Evolutionary conservation across 2,797 vertebrate species (phyloP).

Genomic region (Labeo calbasu): DNA sequence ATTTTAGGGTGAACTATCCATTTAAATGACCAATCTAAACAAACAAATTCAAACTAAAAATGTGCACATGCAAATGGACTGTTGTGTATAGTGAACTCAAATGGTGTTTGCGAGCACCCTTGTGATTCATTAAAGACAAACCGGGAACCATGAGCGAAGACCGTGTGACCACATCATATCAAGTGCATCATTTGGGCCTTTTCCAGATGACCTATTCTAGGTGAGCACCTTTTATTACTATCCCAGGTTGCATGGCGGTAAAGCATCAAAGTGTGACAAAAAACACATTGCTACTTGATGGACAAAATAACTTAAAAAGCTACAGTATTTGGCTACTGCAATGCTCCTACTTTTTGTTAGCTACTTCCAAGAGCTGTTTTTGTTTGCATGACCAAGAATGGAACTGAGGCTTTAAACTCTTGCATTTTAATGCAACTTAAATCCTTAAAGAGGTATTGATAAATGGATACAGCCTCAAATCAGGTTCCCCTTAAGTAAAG

Average conservation of each 20-base stretch:
- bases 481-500: constrained; percentile 11
- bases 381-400: background rate
- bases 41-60: background rate
- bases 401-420: background rate
- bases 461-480: background rate
- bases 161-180: background rate
- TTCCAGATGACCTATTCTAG: constrained; percentile 3
- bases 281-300: constrained; percentile 1
- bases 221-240: constrained; percentile 4
- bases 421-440: constrained; percentile 11
- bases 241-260: background rate
- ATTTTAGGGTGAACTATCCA: no score
- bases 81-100: background rate
- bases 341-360: background rate
- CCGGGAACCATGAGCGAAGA: background rate
- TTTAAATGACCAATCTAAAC: no score
- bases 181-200: constrained; percentile 1
- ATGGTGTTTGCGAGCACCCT: background rate
- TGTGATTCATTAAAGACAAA: background rate
- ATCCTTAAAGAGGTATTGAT: constrained; percentile 7
- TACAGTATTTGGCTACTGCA: background rate
- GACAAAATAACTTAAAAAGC: background rate
- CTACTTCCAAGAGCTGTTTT: background rate
- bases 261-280: background rate
- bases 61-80: background rate